phyloP scores from a whole-genome alignment of 2,888 invertebrate genomes.

The Phortica magna region DNA sequence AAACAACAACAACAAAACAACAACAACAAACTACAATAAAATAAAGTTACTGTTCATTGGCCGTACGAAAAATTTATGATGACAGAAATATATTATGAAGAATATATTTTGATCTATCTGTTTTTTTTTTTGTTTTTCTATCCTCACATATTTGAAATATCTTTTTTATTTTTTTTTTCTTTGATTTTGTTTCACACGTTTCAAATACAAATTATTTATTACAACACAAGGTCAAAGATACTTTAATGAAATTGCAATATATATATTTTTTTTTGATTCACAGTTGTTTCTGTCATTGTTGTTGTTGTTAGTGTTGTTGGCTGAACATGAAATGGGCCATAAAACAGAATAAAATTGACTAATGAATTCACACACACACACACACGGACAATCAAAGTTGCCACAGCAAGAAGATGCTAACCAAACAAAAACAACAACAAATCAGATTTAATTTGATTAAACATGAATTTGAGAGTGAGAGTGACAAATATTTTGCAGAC shows the following conservation, averaged over 20 bases:
- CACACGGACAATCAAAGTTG: no score
- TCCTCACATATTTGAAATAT: no score
- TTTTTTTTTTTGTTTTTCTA: background rate
- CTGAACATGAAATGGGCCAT: constrained; percentile 33
- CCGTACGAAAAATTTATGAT: background rate
- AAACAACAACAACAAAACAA: constrained; percentile 8
- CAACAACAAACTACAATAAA: background rate
- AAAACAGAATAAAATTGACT: background rate
- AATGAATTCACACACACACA: no score
- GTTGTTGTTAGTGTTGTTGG: constrained; percentile 43
- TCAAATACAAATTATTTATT: constrained; percentile 16
- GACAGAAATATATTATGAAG: background rate
- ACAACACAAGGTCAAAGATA: constrained; percentile 37
- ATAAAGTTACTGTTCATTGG: background rate
- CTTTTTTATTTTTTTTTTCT: no score
- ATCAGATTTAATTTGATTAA: no score
- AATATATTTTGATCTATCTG: background rate
- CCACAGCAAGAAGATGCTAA: no score
- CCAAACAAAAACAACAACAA: no score
- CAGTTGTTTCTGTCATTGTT: constrained; percentile 35
- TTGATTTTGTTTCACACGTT: no score
- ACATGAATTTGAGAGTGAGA: no score
- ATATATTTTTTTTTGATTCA: background rate
- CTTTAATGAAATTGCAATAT: background rate
- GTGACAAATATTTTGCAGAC: no score